A percentile compares a stretch with the other conserved stretches of the same genome.
Conservation (phyloP, 2,797 vertebrate genomes). For the Aotus griseimembra region DNA sequence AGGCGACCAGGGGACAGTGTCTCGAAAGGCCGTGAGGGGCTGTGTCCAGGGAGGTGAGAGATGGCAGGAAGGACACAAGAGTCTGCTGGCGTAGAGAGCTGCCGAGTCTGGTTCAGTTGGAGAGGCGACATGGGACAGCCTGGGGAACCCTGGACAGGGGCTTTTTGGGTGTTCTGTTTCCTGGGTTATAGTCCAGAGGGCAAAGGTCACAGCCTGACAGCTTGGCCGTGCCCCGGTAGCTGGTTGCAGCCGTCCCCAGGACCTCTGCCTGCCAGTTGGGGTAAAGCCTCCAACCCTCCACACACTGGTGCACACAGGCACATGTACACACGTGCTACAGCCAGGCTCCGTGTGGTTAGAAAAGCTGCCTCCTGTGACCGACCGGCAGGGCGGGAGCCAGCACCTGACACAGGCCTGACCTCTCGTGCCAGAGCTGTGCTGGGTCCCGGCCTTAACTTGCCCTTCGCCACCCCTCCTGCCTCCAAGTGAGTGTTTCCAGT, state of each 20-base stretch:
- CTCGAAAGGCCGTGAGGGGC: not conserved
- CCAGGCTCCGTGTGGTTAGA: not conserved
- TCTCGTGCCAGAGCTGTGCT: not conserved
- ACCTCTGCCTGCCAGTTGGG: not conserved
- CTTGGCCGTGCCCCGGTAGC: not conserved
- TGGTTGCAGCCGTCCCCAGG: not conserved
- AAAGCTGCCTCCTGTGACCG: not conserved
- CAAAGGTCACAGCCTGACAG: not conserved
- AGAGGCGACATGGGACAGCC: not conserved
- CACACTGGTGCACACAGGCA: rapidly evolving
- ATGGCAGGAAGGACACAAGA: not conserved
- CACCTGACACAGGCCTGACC: not conserved
- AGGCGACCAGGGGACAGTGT: not conserved
- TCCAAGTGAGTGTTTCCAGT: not conserved
- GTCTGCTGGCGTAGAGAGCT: not conserved
- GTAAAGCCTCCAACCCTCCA: not conserved
- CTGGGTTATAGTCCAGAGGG: not conserved
- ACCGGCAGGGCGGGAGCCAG: not conserved
- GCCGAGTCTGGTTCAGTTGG: not conserved
- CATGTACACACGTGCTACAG: rapidly evolving
- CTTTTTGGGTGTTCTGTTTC: not conserved
- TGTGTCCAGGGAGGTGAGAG: rapidly evolving
- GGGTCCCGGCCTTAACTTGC: too few relatives aligned
- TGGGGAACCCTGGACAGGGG: not conserved
- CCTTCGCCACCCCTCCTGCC: too few relatives aligned